These are phyloP conservation scores for Microctenopoma steveboyesi DNA, from an alignment of 2,797 vertebrate species.

Conservation along the genomic window DNA sequence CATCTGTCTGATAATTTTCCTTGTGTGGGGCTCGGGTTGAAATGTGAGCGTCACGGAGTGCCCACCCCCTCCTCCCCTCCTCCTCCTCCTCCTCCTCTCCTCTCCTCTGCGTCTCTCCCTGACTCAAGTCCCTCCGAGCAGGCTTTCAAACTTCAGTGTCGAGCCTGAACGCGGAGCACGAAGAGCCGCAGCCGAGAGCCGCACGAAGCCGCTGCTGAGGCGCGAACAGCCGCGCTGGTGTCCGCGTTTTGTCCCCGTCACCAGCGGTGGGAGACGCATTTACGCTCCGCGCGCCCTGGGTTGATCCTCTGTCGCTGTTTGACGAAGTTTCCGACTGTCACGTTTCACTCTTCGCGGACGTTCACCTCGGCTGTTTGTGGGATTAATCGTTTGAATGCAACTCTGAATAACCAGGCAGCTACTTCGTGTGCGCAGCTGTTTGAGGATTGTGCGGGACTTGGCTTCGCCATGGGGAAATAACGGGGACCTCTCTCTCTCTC, in stretches of 20 bases:
- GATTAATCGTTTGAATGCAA: constrained; percentile 37
- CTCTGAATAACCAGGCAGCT: background rate
- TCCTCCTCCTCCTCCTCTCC: background rate
- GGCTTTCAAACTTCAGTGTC: constrained; percentile 80
- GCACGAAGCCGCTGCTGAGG: constrained; percentile 11
- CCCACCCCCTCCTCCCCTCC: constrained; percentile 50
- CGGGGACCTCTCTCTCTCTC: constrained; percentile 30
- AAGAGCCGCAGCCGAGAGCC: constrained; percentile 43
- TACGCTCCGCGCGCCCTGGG: constrained; percentile 20
- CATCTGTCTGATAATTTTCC: constrained; percentile 73
- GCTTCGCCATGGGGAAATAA: constrained; percentile 68
- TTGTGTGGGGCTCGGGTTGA: constrained; percentile 68
- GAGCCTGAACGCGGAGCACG: constrained; percentile 68
- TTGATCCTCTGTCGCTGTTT: constrained; percentile 33
- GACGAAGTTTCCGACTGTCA: constrained; percentile 66
- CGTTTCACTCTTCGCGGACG: constrained; percentile 37
- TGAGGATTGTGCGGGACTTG: constrained; percentile 39
- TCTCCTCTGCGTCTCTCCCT: constrained; percentile 36
- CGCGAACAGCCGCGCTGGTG: background rate
- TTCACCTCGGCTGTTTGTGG: constrained; percentile 25
- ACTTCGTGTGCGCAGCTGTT: constrained; percentile 7
- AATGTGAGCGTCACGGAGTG: constrained; percentile 74
- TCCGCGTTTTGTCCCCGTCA: background rate
- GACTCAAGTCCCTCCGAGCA: constrained; percentile 68
- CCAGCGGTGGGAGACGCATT: constrained; percentile 30